Conservation (phyloP, 2,797 vertebrate genomes). For the Gymnoscopelus braueri region DNA sequence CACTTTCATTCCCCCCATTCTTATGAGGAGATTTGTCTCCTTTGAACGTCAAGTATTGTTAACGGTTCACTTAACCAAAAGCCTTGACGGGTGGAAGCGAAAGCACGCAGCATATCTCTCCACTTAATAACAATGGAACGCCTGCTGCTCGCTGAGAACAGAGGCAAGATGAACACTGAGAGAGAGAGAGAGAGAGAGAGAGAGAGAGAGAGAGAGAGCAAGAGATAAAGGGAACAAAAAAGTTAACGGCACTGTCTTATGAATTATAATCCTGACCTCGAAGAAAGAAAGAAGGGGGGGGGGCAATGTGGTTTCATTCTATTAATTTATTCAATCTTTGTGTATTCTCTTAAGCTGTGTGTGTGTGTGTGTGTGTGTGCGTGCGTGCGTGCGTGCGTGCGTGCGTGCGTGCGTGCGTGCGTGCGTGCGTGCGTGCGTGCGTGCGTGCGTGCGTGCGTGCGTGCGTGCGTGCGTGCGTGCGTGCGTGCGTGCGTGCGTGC, state of each 20-base stretch:
- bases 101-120: constrained; percentile 31
- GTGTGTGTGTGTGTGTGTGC: constrained; percentile 58
- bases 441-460: too few species aligned
- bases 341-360: constrained; percentile 48
- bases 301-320: constrained; percentile 59
- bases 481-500: neutral
- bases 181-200: neutral
- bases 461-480: constrained; percentile 43
- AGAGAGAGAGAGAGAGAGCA: constrained; percentile 1
- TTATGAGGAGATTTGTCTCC: constrained; percentile 36
- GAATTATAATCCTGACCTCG: constrained; percentile 74
- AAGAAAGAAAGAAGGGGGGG: constrained; percentile 34
- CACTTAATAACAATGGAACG: constrained; percentile 60
- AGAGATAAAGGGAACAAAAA: constrained; percentile 13
- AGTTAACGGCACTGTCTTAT: constrained; percentile 56
- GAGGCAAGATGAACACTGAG: neutral
- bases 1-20: constrained; percentile 29
- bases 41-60: constrained; percentile 55
- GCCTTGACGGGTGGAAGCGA: constrained; percentile 22
- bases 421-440: constrained; percentile 51
- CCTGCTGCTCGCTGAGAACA: constrained; percentile 34
- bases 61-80: constrained; percentile 52
- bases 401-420: constrained; percentile 62
- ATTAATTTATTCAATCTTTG: constrained; percentile 59
- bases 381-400: constrained; percentile 62